Base-by-base conservation (phyloP, 2,888 invertebrate genomes). In the Melangyna quadrimaculata region DNA sequence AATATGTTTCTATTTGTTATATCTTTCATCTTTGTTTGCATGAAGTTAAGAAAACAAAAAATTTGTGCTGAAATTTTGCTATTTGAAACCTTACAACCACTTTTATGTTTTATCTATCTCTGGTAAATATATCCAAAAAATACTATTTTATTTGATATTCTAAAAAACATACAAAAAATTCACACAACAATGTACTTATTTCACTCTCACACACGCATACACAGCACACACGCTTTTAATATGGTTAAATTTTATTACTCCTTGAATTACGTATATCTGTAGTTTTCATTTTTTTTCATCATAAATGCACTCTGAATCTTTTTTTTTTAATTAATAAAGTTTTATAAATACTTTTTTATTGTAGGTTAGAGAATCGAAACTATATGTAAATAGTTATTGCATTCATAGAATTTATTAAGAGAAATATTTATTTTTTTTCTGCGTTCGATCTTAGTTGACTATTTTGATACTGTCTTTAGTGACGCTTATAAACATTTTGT, bases 251-350 rank as follows among this genome's bases (percentile, higher is more conserved):
- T 59, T 57, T 57, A 70, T 75, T 77, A 71, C 59, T 77, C 43
- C 37, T 77, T 86, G 69, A 81, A 86, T 86, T 86, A 86, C 86
- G 86, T 86, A 86, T 86, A 80, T 86, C 69, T 73, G 77, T 81
- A 77, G 80, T 77, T 80, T 65, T 17, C 1, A 22, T 57, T 80
- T 53, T 48, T 53, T 65, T 40, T 71, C 53, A 79, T 71, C 43
- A 43, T 78, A 70, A 74, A 69, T 82, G 74, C 63, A 40, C 32
- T 45, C 65, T 79, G 75, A 65, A 70, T 27, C 61, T 9, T 35
- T 78, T 77, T n/a, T n/a, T n/a, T n/a, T n/a, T n/a, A n/a, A 6
- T 10, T 61, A 19, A 57, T 78, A 27, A 63, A 37, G 61, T 78
- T 78, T 22, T 77, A 77, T 80, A 86, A 77, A 79, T 84, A 77